Evolutionary conservation across 1,140 invertebrate species (phyloP), one percentile per base, ranked within the genome.

Genomic region (Drosophila bifasciata): DNA sequence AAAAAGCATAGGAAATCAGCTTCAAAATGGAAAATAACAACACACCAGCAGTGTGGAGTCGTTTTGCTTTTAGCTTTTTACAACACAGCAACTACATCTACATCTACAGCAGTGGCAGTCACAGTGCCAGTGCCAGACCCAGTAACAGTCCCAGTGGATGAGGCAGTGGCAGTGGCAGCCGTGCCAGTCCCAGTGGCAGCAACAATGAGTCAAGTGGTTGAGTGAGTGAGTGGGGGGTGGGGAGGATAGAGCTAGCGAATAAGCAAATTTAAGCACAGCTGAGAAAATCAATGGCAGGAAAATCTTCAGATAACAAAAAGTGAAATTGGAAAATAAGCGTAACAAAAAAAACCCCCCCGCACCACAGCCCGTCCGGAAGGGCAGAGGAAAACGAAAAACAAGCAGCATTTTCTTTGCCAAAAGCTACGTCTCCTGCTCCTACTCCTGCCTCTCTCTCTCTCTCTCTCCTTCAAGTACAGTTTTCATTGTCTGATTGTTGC

Each of bases 261-360:
- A 81, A 86, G 81, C 77, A 85, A 85, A 86, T 85, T 80, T 80
- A 86, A 86, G 73, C 73, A 77, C 77, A 86, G 73, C 66, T 74
- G 36, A 40, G 58, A 86, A 80, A 85, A 85, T 85, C 81, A 85
- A 85, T 85, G 81, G 63, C 68, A 74, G 62, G 59, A 62, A 67
- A 76, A 68, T 69, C 69, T 46, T 59, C 57, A 46, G n/a, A 25
- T 16, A 56, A 64, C 40, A 49, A 59, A n/a, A 56, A 68, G 61
- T 73, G 59, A 86, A 86, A 86, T 88, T 88, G 83, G 74, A 88
- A 89, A 89, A 89, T 89, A 89, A 89, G 85, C 85, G 85, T 85
- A 89, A 85, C 79, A 89, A 74, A 89, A 89, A 89, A 89, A 23
- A 23, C 21, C 6, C 4, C 85, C 77, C 62, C 69, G 63, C 23